These are phyloP conservation scores for Bovichtus diacanthus DNA, from an alignment of 2,797 vertebrate genomes.

Conservation along the genomic window DNA sequence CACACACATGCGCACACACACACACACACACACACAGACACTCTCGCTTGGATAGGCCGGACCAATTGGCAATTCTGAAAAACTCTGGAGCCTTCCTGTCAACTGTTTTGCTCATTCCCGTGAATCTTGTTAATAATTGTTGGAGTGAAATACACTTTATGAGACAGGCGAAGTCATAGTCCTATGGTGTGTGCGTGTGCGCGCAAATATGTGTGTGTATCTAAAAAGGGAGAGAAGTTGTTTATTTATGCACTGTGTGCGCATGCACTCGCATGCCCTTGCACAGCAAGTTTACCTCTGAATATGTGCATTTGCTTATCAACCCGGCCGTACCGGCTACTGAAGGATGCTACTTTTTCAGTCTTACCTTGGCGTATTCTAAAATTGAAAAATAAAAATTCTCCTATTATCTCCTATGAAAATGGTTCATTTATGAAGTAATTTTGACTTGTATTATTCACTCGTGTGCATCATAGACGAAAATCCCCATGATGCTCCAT, in stretches of 20 bases:
- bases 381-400: background rate
- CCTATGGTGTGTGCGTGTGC: background rate
- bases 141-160: slow-evolving; percentile 62
- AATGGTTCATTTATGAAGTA: background rate
- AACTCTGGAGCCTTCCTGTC: slow-evolving; percentile 71
- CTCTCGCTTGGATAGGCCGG: slow-evolving; percentile 47
- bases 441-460: slow-evolving; percentile 8
- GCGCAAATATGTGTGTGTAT: slow-evolving; percentile 29
- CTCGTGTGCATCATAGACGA: background rate
- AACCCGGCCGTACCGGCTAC: slow-evolving; percentile 6
- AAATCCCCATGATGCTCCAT: background rate
- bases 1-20: slow-evolving; percentile 14
- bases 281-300: slow-evolving; percentile 57
- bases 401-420: background rate
- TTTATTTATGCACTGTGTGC: slow-evolving; percentile 61
- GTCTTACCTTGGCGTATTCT: background rate
- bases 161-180: slow-evolving; percentile 56
- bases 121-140: slow-evolving; percentile 81
- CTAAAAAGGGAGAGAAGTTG: slow-evolving; percentile 38
- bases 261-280: slow-evolving; percentile 43
- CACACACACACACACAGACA: slow-evolving; percentile 3
- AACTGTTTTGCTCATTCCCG: slow-evolving; percentile 69
- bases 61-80: slow-evolving; percentile 71
- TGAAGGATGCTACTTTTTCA: slow-evolving; percentile 21
- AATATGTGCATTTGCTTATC: slow-evolving; percentile 62